A percentile compares a stretch with the other conserved stretches of the same genome.
Conservation (phyloP, 2,113 vertebrate genomes). For the Hippocampus mohnikei region DNA sequence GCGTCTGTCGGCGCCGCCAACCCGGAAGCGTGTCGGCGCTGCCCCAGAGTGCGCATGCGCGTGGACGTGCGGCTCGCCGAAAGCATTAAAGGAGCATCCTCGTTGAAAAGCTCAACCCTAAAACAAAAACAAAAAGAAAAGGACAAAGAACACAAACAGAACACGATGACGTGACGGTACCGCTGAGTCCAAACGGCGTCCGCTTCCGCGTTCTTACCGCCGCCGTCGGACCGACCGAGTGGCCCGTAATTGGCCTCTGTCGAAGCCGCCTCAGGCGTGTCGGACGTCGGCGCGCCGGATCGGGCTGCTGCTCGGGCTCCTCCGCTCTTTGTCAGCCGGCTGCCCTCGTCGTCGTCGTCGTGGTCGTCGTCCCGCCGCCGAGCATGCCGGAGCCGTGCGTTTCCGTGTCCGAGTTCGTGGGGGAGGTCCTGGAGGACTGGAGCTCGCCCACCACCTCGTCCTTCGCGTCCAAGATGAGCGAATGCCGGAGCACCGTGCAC, state of each 20-base stretch:
- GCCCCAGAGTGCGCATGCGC: constrained; percentile 48
- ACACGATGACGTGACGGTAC: constrained; percentile 18
- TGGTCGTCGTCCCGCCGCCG: background rate
- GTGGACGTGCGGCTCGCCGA: constrained; percentile 50
- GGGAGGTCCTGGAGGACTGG: constrained; percentile 68
- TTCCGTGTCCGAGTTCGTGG: constrained; percentile 55
- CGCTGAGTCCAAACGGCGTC: background rate
- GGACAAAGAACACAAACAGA: constrained; percentile 22
- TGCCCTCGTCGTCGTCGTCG: background rate
- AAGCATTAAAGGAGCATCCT: constrained; percentile 17
- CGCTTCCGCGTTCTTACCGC: background rate
- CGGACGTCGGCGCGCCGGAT: constrained; percentile 11
- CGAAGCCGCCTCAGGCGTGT: constrained; percentile 22
- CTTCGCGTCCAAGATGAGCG: constrained; percentile 63
- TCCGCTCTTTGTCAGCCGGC: constrained; percentile 51
- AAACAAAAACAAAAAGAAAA: too few relatives aligned
- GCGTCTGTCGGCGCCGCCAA: constrained; percentile 38
- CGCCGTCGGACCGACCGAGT: background rate
- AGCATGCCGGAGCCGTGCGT: constrained; percentile 58
- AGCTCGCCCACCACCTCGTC: constrained; percentile 65
- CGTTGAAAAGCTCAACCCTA: background rate
- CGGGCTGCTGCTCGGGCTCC: constrained; percentile 2
- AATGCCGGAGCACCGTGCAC: constrained; percentile 62
- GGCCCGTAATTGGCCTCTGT: background rate
- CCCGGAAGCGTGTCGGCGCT: background rate